Base-by-base conservation (phyloP, 2,888 invertebrate genomes). In the Rhabditoides inermis region DNA sequence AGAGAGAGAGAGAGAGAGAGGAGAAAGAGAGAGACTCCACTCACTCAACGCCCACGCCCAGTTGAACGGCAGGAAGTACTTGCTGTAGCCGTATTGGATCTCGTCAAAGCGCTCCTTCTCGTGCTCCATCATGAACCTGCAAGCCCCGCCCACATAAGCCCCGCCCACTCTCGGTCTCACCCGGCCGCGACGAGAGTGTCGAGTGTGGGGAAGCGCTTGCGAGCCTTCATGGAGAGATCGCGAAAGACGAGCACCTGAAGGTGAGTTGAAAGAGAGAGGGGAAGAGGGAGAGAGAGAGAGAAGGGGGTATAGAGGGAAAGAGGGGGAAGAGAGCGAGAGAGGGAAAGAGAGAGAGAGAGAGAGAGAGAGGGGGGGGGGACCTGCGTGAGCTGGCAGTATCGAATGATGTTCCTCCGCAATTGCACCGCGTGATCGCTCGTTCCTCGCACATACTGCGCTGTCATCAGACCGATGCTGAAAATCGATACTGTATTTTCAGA, bases 101-200 rank as follows among this genome's bases (percentile, higher is more conserved):
- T 57, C 56, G 42, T 68, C 67, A 32, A 68, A 68, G 26, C 61
- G 61, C n/a, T 45, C 63, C 45, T 63, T 63, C 41, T 68, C 67
- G 28, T 68, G 65, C 18, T 57, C 59, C 55, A 63, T 65, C 64
- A 68, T 63, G 55, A 65, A 63, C 3, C 67, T 65, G 58, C 30
- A 26, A 44, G 27, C 10, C n/a, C n/a, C n/a, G n/a, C n/a, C n/a
- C n/a, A n/a, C n/a, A n/a, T n/a, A n/a, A n/a, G n/a, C n/a, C n/a
- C n/a, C n/a, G n/a, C 32, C 7, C 15, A 32, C 7, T 18, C n/a
- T 6, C n/a, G 30, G 18, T 15, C 7, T 41, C 25, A 1, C 58
- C 61, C 61, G 15, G 67, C 67, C n/a, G 67, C 67, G 20, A 60
- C 65, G 2, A 68, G 63, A 1, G 67, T 63, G 42, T 68, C 67